A percentile compares a stretch with the other conserved stretches of the same genome.
Conservation (phyloP, 2,797 vertebrate species). For the Coccyzus lansbergi region DNA sequence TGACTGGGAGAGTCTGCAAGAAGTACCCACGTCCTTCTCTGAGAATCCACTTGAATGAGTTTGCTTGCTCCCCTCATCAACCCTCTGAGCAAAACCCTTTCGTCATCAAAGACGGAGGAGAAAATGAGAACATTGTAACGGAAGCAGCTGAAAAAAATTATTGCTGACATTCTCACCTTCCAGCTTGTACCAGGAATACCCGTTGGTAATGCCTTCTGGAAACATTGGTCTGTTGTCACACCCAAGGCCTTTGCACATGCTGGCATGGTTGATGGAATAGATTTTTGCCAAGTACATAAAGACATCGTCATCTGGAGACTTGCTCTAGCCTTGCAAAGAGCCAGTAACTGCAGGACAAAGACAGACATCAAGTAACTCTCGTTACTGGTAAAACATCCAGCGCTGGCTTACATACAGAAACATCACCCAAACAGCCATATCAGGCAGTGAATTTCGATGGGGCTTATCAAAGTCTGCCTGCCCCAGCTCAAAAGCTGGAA, state of each 20-base stretch:
- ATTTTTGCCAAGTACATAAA: constrained; percentile 89
- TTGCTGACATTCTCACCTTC: constrained; percentile 76
- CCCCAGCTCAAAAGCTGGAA: not conserved
- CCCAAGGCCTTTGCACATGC: constrained; percentile 78
- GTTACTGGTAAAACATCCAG: not conserved
- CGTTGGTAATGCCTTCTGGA: constrained; percentile 87
- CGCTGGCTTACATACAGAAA: not conserved
- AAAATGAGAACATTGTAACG: not conserved
- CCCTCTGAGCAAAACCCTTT: not conserved
- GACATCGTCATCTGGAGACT: constrained; percentile 88
- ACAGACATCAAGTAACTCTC: not conserved
- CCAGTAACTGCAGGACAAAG: constrained; percentile 66
- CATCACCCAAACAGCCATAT: rapidly evolving
- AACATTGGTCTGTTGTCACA: constrained; percentile 79
- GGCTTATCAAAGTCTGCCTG: not conserved
- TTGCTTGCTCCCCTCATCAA: not conserved
- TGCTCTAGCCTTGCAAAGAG: constrained; percentile 71
- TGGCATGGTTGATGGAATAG: constrained; percentile 85
- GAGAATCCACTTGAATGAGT: rapidly evolving
- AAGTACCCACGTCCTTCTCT: not conserved
- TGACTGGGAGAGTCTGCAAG: not conserved
- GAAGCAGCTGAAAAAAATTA: not conserved
- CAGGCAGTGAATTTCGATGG: not conserved
- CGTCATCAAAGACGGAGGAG: not conserved
- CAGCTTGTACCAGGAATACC: constrained; percentile 89